phyloP scores from a whole-genome alignment of 1,140 invertebrate genomes.

The Potamilus streckersoni region DNA sequence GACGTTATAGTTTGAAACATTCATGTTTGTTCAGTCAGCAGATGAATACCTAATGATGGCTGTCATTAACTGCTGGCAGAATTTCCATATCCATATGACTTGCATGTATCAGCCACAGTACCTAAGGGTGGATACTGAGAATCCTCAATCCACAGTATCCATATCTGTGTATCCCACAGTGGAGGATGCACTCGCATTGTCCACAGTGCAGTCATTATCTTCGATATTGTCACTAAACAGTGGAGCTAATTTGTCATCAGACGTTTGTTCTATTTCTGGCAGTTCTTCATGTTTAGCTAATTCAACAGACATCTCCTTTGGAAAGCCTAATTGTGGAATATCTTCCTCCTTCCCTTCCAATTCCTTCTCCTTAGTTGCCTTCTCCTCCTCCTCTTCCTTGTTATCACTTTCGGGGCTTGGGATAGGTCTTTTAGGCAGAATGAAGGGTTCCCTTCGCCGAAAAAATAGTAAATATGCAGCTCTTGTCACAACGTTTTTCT shows the following conservation, averaged over 20 bases:
- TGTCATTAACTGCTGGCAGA: too few species aligned
- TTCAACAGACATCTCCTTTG: constrained; percentile 6
- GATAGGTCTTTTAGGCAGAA: constrained; percentile 11
- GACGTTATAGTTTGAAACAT: too few species aligned
- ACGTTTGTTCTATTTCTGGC: background rate
- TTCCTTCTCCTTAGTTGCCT: constrained; percentile 19
- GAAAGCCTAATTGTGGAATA: background rate
- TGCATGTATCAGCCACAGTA: too few species aligned
- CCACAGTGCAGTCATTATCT: constrained; percentile 21
- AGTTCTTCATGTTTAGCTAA: background rate
- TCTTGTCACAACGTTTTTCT: constrained; percentile 65
- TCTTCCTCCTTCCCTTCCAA: background rate
- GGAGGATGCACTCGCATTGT: constrained; percentile 17
- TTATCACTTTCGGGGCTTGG: background rate
- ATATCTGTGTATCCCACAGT: constrained; percentile 56
- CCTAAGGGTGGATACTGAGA: too few species aligned
- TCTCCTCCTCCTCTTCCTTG: constrained; percentile 10
- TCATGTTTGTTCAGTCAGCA: too few species aligned
- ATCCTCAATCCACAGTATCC: constrained; percentile 58
- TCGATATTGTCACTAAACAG: background rate
- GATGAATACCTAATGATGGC: too few species aligned
- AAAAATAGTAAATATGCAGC: constrained; percentile 71
- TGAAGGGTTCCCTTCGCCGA: constrained; percentile 54
- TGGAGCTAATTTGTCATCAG: background rate
- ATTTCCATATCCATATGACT: too few species aligned